These are phyloP conservation scores for Neogobius melanostomus DNA, from an alignment of 2,113 vertebrate species.

Conservation along the genomic window DNA sequence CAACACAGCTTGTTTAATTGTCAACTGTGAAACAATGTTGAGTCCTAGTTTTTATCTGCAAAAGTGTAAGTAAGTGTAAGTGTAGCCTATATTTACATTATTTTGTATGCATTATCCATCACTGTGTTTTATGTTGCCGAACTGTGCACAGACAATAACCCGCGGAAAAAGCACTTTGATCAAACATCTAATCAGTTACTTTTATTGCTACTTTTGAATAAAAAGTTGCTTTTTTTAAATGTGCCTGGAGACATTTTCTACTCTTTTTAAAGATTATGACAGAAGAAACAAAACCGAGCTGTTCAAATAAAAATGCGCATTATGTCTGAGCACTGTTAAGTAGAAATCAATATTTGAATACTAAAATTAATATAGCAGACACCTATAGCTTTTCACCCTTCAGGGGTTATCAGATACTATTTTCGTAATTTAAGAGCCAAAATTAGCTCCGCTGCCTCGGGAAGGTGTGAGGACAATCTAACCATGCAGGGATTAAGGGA, in stretches of 20 bases:
- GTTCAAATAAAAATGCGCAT: not conserved
- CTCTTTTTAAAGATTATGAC: slow-evolving; percentile 24
- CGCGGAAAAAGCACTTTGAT: slow-evolving; percentile 52
- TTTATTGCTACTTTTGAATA: slow-evolving; percentile 48
- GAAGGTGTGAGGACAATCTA: slow-evolving; percentile 73
- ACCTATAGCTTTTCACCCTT: slow-evolving; percentile 26
- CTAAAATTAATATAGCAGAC: slow-evolving; percentile 28
- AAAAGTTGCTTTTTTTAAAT: slow-evolving; percentile 39
- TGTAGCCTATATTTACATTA: too few relatives aligned
- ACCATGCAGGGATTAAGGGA: slow-evolving; percentile 69
- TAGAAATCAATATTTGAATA: slow-evolving; percentile 8
- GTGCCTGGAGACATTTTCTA: slow-evolving; percentile 42
- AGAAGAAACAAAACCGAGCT: not conserved
- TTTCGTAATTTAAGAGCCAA: slow-evolving; percentile 67
- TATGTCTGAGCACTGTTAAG: not conserved
- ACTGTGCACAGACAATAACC: too few relatives aligned
- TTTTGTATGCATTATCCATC: too few relatives aligned
- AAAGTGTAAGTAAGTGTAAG: too few relatives aligned
- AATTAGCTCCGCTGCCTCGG: slow-evolving; percentile 69
- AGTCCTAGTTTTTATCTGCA: too few relatives aligned
- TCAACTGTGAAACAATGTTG: too few relatives aligned
- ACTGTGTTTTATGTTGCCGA: slow-evolving; percentile 4
- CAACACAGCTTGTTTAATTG: too few relatives aligned
- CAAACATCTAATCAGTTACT: slow-evolving; percentile 55
- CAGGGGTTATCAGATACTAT: slow-evolving; percentile 33